Conservation (phyloP, 2,113 vertebrate species). For the Apeltes quadracus region DNA sequence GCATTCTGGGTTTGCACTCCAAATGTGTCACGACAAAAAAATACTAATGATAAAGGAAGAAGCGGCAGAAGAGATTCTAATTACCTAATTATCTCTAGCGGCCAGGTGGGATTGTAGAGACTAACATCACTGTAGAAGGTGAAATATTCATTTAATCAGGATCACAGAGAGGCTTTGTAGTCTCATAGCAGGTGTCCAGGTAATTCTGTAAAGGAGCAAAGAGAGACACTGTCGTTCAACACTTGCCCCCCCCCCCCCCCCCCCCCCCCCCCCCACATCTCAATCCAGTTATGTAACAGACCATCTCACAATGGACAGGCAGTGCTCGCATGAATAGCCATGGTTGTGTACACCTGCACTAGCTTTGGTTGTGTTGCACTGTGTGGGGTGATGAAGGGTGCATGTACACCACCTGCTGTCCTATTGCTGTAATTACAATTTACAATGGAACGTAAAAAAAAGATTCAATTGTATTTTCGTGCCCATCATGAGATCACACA, state of each 20-base stretch:
- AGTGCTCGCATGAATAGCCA: background rate
- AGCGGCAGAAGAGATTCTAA: background rate
- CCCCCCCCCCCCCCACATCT: constrained; percentile 9
- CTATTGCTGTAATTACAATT: constrained; percentile 8
- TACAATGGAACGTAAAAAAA: background rate
- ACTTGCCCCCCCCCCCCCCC: constrained; percentile 18
- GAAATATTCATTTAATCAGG: constrained; percentile 57
- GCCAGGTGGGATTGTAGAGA: constrained; percentile 48
- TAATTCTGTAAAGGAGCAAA: constrained; percentile 36
- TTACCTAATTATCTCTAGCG: constrained; percentile 24
- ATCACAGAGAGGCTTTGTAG: constrained; percentile 69
- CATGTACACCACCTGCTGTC: constrained; percentile 55
- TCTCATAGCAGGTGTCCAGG: constrained; percentile 53
- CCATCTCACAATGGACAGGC: constrained; percentile 46
- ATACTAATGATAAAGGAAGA: background rate
- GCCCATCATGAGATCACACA: background rate
- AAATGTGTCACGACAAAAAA: background rate
- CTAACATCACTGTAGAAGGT: constrained; percentile 44
- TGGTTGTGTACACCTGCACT: constrained; percentile 21
- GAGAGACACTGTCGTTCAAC: constrained; percentile 40
- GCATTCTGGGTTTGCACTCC: constrained; percentile 1
- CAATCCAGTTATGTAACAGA: constrained; percentile 47
- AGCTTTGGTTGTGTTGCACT: background rate
- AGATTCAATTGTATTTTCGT: background rate
- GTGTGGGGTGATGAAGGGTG: background rate